These are phyloP conservation scores for Neogobius melanostomus DNA, from an alignment of 2,113 vertebrate species.

Conservation along the genomic window DNA sequence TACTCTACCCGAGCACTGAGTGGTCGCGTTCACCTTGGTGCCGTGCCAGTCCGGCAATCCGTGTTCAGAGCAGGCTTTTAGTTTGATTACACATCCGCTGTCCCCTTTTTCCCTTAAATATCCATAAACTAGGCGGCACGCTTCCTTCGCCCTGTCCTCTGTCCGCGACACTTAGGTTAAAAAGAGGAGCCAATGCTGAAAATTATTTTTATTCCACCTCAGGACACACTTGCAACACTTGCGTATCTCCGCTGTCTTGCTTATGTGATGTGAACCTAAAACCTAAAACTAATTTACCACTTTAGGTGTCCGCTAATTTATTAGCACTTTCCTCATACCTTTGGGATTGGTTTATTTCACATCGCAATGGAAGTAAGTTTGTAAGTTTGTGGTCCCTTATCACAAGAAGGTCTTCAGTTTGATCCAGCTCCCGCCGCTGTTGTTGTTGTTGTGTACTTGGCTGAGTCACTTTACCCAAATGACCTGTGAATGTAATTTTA, in stretches of 20 bases:
- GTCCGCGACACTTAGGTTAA: constrained; percentile 31
- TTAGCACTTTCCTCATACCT: no score
- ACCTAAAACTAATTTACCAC: no score
- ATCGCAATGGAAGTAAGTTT: no score
- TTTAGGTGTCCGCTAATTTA: no score
- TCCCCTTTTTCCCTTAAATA: constrained; percentile 45
- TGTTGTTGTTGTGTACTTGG: no score
- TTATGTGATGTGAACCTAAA: no score
- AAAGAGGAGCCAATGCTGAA: not conserved
- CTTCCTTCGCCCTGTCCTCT: constrained; percentile 33
- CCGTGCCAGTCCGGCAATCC: constrained; percentile 48
- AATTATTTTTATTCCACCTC: not conserved
- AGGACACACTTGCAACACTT: not conserved
- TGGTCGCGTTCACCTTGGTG: constrained; percentile 66
- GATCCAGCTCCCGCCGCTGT: no score
- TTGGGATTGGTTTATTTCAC: no score
- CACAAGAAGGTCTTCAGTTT: no score
- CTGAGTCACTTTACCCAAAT: no score
- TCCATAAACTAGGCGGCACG: constrained; percentile 54
- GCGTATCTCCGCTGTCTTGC: not conserved
- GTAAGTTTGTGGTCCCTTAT: no score
- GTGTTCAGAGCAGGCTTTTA: constrained; percentile 76
- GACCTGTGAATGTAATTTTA: no score
- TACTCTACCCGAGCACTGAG: constrained; percentile 35
- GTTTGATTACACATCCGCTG: constrained; percentile 71